Evolutionary conservation across 1,140 invertebrate genomes (phyloP).

Genomic region (Diorhabda carinulata): DNA sequence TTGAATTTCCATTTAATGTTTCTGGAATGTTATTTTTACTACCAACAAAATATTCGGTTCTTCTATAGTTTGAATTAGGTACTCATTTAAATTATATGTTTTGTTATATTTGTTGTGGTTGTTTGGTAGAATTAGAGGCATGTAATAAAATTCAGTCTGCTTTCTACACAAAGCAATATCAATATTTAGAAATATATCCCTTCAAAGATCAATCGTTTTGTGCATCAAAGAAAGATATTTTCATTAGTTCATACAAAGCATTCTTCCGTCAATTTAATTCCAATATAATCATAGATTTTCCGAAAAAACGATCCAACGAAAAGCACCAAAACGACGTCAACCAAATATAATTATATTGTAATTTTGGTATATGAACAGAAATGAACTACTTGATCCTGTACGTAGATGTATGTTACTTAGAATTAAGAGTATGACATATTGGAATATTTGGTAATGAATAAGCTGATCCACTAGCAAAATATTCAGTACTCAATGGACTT

Average conservation of each 20-base stretch:
- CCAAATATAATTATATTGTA: neutral
- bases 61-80: too few species aligned
- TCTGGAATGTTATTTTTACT: too few species aligned
- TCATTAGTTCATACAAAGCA: constrained; percentile 2
- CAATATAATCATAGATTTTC: neutral
- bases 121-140: neutral
- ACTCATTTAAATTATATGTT: too few species aligned
- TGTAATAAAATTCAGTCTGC: neutral
- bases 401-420: too few species aligned
- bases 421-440: too few species aligned
- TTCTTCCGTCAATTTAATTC: neutral
- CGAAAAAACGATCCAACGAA: neutral
- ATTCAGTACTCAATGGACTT: too few species aligned
- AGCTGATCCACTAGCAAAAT: too few species aligned
- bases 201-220: neutral
- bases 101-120: neutral
- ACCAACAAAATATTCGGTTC: too few species aligned
- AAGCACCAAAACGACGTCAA: neutral
- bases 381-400: too few species aligned
- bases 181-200: neutral
- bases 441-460: too few species aligned
- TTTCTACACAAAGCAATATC: neutral
- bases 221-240: neutral
- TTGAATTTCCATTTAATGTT: too few species aligned
- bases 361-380: neutral